Evolutionary conservation across 2,113 vertebrate genomes (phyloP), one percentile per base, ranked within the genome.

Genomic region (Daubentonia madagascariensis): DNA sequence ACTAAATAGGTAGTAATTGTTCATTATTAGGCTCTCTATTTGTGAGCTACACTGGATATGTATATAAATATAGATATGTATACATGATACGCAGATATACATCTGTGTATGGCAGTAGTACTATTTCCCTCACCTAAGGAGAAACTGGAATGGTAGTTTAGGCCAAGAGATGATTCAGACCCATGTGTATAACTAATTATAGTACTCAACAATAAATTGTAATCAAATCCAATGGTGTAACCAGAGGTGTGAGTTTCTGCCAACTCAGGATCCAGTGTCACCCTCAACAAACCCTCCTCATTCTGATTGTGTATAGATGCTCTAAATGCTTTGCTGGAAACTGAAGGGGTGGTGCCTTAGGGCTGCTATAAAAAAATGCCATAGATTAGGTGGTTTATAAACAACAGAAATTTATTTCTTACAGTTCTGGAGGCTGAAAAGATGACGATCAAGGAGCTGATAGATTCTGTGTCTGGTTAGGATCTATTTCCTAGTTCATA

Each of bases 181-280:
- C 68, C 30, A 59, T n/a, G 57, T 70, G 52, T 94, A 63, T 68
- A 90, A 84, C 40, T 88, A 96, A 97, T 89, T 91, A 75, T 43
- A 96, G 18, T 54, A 72, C n/a, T 88, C 93, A 89, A 95, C 37
- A 81, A 90, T 83, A 87, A 97, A 70, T 86, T 28, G 72, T 88
- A 81, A 92, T 78, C 59, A 52, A 68, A 96, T n/a, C 84, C 73
- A 76, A 59, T 85, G 65, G 52, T 94, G 28, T 79, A 73, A 78
- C 79, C 59, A 81, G 72, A 92, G 65, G 59, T 89, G 28, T 79
- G 73, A 83, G 68, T 83, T 86, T 91, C 90, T 94, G 72, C 57
- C 57, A 75, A 11, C 81, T 85, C 61, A 85, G 78, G 72, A 92
- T 85, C 87, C 59, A 85, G 1, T 63, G 25, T 85, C 70, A 70